Evolutionary conservation across 1,140 invertebrate species (phyloP).

Genomic region (Mya arenaria): DNA sequence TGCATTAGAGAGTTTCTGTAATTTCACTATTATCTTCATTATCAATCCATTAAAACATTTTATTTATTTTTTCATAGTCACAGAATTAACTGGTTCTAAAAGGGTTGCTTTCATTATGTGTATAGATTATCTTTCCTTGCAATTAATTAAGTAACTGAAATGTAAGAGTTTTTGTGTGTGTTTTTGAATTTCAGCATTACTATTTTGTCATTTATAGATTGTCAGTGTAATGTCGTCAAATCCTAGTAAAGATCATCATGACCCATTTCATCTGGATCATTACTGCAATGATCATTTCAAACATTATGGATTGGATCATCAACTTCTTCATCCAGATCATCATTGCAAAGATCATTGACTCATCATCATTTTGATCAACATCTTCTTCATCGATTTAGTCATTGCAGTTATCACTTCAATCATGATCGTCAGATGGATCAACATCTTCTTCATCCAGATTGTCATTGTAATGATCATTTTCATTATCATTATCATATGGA

Average conservation of each 20-base stretch:
- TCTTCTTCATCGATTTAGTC: neutral
- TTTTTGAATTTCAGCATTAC: too few relatives aligned
- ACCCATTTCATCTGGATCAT: neutral
- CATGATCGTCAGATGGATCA: neutral
- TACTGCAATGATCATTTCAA: neutral
- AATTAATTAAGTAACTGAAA: too few relatives aligned
- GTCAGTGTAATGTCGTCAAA: neutral
- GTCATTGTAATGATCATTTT: neutral
- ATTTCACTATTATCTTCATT: too few relatives aligned
- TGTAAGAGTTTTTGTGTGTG: too few relatives aligned
- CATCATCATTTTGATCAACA: neutral
- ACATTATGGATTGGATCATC: neutral
- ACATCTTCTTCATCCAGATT: neutral
- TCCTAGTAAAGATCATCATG: neutral
- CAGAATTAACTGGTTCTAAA: too few relatives aligned
- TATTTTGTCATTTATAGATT: too few relatives aligned
- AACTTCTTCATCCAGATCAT: too few relatives aligned
- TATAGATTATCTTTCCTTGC: too few relatives aligned
- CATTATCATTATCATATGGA: neutral
- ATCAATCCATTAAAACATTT: too few relatives aligned
- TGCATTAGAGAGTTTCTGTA: too few relatives aligned
- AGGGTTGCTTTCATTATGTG: too few relatives aligned
- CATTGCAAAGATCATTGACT: neutral
- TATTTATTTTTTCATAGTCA: too few relatives aligned
- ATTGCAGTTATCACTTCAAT: neutral